Base-by-base conservation (phyloP, 2,888 invertebrate genomes). In the Nezara viridula region DNA sequence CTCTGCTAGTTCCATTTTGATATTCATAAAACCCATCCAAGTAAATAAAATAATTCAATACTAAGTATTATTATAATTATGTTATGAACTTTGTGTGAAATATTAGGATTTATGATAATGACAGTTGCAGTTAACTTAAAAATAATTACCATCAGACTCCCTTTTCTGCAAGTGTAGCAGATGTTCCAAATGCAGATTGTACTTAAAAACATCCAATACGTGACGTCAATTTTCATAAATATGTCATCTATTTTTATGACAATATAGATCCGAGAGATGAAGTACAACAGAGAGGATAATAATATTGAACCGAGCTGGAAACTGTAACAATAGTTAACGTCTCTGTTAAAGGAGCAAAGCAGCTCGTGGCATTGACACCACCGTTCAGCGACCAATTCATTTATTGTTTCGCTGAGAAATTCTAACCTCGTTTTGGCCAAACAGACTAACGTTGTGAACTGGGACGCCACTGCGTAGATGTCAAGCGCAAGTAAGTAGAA, bases 321-420 rank as follows among this genome's bases (percentile, higher is more conserved):
- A 6, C 19, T 37, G 21, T 73, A 73, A n/a, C 37, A 73, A 21
- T 21, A 21, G 37, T 73, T 73, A 6, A 73, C 37, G 19, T 73
- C 66, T 73, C 37, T 3, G 66, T 73, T 73, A 10, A 19, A 73
- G 37, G 66, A 73, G 9, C 66, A 37, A 3, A 73, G 4, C 2
- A 73, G 19, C 32, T 73, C 66, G 21, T 73, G 66, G 66, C 66
- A 73, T 7, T 73, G 66, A 37, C 66, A 73, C 66, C 66, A 73
- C 7, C 66, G 32, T 7, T 73, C 32, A 21, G 66, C 66, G 0
- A 73, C 66, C 66, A 73, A 19, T 9, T 73, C 66, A 9, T 73
- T 73, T 19, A 37, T 9, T 37, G 66, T 73, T 19, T 32, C 24
- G 37, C 21, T 21, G 19, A 73, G 66, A 73, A 73, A 73, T 32